phyloP scores from a whole-genome alignment of 2,888 invertebrate species.

The Troides oblongomaculatus region DNA sequence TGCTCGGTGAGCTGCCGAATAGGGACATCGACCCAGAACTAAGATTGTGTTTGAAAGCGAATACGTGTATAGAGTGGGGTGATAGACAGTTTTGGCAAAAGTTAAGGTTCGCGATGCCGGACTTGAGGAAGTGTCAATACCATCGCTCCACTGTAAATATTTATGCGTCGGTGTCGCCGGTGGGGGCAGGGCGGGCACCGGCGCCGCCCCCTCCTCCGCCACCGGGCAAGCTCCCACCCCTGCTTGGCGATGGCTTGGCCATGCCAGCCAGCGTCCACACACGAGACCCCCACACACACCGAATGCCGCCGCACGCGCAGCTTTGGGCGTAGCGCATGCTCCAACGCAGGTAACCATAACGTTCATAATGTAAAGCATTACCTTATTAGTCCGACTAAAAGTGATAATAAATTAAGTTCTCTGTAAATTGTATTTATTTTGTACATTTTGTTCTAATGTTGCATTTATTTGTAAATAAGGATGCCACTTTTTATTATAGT shows the following conservation, averaged over 20 bases:
- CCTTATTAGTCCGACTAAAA: conserved; percentile 76
- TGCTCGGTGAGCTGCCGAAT: conserved; percentile 93
- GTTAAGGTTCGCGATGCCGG: conserved; percentile 93
- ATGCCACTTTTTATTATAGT: conserved; percentile 59
- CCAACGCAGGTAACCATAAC: conserved; percentile 81
- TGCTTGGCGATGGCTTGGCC: conserved; percentile 68
- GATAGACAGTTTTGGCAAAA: conserved; percentile 99
- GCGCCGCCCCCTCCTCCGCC: conserved; percentile 82
- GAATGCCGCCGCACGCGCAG: conserved; percentile 83
- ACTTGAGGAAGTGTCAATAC: conserved; percentile 84
- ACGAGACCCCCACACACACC: conserved; percentile 72
- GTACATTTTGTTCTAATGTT: conserved; percentile 46
- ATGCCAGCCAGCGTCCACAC: conserved; percentile 68
- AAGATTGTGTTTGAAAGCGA: conserved; percentile 92
- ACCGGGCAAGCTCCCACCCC: conserved; percentile 82
- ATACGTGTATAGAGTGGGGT: conserved; percentile 95
- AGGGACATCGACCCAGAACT: conserved; percentile 95
- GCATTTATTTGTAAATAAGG: conserved; percentile 65
- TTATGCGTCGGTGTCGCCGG: conserved; percentile 83
- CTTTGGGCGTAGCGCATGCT: conserved; percentile 90
- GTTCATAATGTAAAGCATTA: conserved; percentile 73
- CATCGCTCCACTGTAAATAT: conserved; percentile 85
- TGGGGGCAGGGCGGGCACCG: conserved; percentile 78
- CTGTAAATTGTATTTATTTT: conserved; percentile 64
- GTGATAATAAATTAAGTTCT: conserved; percentile 75